These are phyloP conservation scores for Hermodice carunculata DNA, from an alignment of 2,888 invertebrate genomes.

Conservation along the genomic window DNA sequence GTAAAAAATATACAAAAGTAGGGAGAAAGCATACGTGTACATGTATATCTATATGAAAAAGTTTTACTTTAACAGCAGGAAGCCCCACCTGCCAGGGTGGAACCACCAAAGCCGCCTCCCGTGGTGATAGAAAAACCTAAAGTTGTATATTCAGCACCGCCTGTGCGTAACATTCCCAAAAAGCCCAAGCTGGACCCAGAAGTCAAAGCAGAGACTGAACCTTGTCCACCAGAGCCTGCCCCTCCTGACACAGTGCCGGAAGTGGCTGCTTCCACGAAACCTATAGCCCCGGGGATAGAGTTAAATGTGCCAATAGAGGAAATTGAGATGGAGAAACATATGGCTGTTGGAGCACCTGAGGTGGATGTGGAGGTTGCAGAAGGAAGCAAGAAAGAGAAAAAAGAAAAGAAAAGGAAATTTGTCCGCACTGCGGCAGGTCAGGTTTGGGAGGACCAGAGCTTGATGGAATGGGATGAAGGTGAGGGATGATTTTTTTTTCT, in stretches of 20 bases:
- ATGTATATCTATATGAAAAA: no score
- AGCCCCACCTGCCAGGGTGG: no score
- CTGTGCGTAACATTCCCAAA: conserved; percentile 52
- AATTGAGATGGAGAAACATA: conserved; percentile 5
- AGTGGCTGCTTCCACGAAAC: background rate
- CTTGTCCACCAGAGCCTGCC: background rate
- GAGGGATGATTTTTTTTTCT: no score
- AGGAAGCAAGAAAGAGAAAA: conserved; percentile 62
- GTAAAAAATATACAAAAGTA: no score
- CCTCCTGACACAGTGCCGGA: background rate
- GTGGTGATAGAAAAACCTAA: conserved; percentile 51
- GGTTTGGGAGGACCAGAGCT: conserved; percentile 95
- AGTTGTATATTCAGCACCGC: conserved; percentile 62
- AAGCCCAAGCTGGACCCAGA: conserved; percentile 7
- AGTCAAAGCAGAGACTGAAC: background rate
- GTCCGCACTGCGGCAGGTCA: conserved; percentile 93
- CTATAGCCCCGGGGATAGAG: conserved; percentile 19
- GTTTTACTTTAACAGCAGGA: no score
- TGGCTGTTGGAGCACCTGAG: background rate
- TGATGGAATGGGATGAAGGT: conserved; percentile 96
- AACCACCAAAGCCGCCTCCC: conserved; percentile 1
- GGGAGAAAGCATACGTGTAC: no score
- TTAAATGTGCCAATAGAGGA: conserved; percentile 24
- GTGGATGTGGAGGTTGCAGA: background rate
- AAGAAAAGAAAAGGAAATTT: conserved; percentile 79